Base-by-base conservation (phyloP, 1,140 invertebrate genomes). In the Trichomalopsis sarcophagae region DNA sequence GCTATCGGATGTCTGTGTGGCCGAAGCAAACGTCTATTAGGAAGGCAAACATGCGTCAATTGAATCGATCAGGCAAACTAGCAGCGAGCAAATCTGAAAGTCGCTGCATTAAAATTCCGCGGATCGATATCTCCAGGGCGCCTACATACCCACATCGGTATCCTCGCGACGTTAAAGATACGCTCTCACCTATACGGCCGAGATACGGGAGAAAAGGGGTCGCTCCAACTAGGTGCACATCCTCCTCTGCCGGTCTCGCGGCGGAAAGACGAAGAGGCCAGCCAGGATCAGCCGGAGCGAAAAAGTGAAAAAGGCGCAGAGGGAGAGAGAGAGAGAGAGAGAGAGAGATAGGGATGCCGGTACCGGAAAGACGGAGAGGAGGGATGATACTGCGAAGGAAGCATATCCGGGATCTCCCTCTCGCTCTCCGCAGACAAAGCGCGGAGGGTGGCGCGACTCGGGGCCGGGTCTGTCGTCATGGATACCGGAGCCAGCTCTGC, bases 391-490 rank as follows among this genome's bases (percentile, higher is more conserved):
- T 86, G 88, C 85, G 88, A 81, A 77, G 79, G 84, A 21, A 85
- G 74, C 40, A 17, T 27, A 69, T 81, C 81, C 68, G 75, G 78
- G 30, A 30, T 69, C 73, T 62, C 47, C n/a, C 62, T 23, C 83
- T 75, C 50, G 33, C 77, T 84, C 77, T 83, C 44, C 68, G 14
- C 75, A 87, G 84, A 87, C 86, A 89, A 87, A 88, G 55, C 88
- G 88, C 87, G 92, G 89, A 91, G 91, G 91, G 89, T 90, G 88
- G 87, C 83, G 86, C 87, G 89, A 90, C 88, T 90, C 89, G 89
- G 92, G 92, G 93, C 92, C 69, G 85, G 92, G 91, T 92, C 92
- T 91, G 93, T 93, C 89, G 91, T 89, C 92, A 93, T 93, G 91
- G 92, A 91, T 90, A 93, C 93, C 81, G 90, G 88, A 87, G 87